Base-by-base conservation (phyloP, 2,797 vertebrate species). In the Decapterus maruadsi region DNA sequence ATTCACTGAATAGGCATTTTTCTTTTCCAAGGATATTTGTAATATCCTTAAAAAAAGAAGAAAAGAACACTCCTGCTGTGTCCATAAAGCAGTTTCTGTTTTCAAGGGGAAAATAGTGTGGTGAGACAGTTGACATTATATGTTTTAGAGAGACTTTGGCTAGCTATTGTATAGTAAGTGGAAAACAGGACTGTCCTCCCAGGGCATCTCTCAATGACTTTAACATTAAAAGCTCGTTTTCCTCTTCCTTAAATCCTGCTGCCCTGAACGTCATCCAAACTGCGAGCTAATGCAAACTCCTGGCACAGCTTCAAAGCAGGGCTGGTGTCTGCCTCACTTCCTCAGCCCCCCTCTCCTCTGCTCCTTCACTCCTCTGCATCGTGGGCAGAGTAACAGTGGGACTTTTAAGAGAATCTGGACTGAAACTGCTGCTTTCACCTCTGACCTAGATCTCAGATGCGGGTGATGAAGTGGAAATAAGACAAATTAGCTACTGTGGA, bases 281-380 rank as follows among this genome's bases (percentile, higher is more conserved):
- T 86, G 82, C 84, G 77, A 88, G 84, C 73, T 82, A 84, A 91
- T 92, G 89, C 83, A 88, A 89, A 89, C 75, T 70, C 76, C 84
- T 92, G 95, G 90, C 92, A 82, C 34, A 0, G 77, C 89, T 90
- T 94, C 89, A 94, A 92, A 93, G 92, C 62, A 17, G 75, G 68
- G 67, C 74, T 83, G 60, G 80, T 82, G 91, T 92, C 89, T 90
- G 84, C 72, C 81, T 91, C 80, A 77, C 89, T 94, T 94, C 90
- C 92, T 92, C 84, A 86, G 80, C 64, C 75, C 71, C 59, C 75
- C 72, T 72, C 45, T 64, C 67, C 69, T 87, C 81, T 75, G 55
- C 66, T 82, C 51, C 77, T 78, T 82, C 53, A 63, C 53, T 80
- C 76, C 54, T 17, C 45, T 82, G 48, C 65, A 53, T 69, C 63